Conservation (phyloP, 2,888 invertebrate species). For the Meghimatium bilineatum region DNA sequence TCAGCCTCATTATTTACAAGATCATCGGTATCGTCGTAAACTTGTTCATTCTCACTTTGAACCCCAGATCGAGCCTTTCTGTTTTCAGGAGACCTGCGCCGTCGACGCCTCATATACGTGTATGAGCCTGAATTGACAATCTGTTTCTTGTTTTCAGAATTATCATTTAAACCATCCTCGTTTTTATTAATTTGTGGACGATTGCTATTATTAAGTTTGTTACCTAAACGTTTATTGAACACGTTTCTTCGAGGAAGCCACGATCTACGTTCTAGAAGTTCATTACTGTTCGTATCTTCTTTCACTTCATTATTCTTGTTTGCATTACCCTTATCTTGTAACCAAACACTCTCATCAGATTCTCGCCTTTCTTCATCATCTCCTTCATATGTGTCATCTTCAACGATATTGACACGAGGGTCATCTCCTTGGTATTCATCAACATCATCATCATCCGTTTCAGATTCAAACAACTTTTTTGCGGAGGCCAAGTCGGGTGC, state of each 20-base stretch:
- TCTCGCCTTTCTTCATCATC: neutral
- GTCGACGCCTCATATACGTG: constrained; percentile 44
- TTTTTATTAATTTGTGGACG: neutral
- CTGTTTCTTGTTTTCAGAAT: neutral
- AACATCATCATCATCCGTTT: neutral
- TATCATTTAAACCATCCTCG: neutral
- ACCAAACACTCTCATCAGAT: neutral
- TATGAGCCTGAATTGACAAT: constrained; percentile 1
- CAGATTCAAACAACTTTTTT: constrained; percentile 49
- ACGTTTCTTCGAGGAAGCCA: constrained; percentile 33
- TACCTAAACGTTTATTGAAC: constrained; percentile 1
- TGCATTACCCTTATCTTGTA: constrained; percentile 20
- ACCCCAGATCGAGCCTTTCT: neutral
- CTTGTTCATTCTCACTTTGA: neutral
- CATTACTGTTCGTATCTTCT: constrained; percentile 31
- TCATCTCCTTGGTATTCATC: constrained; percentile 49
- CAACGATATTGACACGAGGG: constrained; percentile 23
- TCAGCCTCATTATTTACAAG: neutral
- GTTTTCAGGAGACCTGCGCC: constrained; percentile 22
- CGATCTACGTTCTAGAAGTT: constrained; percentile 6
- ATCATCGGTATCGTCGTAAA: neutral
- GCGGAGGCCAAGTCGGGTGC: constrained; percentile 55
- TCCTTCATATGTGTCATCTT: neutral
- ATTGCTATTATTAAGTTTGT: neutral
- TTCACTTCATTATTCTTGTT: constrained; percentile 13